Base-by-base conservation (phyloP, 2,888 invertebrate species). In the Schizaphis graminum region DNA sequence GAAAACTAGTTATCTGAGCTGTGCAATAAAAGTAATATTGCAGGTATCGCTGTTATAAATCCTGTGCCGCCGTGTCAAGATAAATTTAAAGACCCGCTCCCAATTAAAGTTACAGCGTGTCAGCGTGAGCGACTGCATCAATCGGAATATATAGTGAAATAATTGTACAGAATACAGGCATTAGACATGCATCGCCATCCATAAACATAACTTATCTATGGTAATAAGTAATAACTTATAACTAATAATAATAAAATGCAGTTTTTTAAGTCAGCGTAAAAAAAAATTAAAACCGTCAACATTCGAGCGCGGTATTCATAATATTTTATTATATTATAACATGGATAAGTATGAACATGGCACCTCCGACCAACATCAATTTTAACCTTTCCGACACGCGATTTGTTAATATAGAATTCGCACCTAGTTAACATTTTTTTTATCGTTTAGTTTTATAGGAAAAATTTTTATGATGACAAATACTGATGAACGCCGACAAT, bases 211-310 rank as follows among this genome's bases (percentile, higher is more conserved):
- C 21, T 16, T 35, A 21, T 77, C 67, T 11, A 24, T 8, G 21
- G 77, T 77, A 77, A 77, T 21, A 77, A 77, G 77, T 77, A 77
- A 77, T 21, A 77, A 77, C 26, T 57, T 26, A 26, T 26, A 26
- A 57, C 77, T 77, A 21, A 35, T 77, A 77, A 77, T 77, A 77
- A 77, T 77, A 77, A 77, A 77, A 77, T 77, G 77, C 77, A 77
- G 77, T 77, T 77, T 77, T 77, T 77, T 77, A 21, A 77, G 35
- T 77, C 77, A 77, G 35, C 3, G 35, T n/a, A 35, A 35, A 77
- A 67, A 35, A 61, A 35, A 77, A 8, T 35, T 21, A 21, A 35
- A 77, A 77, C 77, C 77, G 21, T 77, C 35, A 77, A 77, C 35
- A 35, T 77, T 77, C 21, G 77, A 7, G 21, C 35, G 21, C 35